These are phyloP conservation scores for Phrynocephalus versicolor DNA, from an alignment of 2,113 vertebrate species.

Conservation along the genomic window DNA sequence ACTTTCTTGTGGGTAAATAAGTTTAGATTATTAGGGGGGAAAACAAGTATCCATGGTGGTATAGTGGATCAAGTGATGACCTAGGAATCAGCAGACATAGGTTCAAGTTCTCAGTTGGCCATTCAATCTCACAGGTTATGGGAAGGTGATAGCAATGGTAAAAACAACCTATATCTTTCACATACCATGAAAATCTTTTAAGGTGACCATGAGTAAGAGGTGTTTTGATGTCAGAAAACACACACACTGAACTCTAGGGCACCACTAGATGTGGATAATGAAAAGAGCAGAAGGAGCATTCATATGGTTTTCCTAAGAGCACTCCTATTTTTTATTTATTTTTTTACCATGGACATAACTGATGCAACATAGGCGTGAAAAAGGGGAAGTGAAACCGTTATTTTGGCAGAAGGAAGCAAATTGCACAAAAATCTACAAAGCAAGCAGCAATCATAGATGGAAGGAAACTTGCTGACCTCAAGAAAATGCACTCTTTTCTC, in stretches of 20 bases:
- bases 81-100: too few relatives aligned
- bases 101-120: too few relatives aligned
- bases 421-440: not conserved
- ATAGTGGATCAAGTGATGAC: too few relatives aligned
- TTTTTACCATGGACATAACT: not conserved
- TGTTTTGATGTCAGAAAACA: too few relatives aligned
- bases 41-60: not conserved
- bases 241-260: not conserved
- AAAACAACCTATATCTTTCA: too few relatives aligned
- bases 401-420: not conserved
- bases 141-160: too few relatives aligned
- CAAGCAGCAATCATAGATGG: not conserved
- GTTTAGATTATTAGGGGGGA: not conserved
- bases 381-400: not conserved
- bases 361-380: not conserved
- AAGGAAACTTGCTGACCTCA: conserved; percentile 40
- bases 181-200: too few relatives aligned
- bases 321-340: too few relatives aligned
- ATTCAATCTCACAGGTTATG: too few relatives aligned
- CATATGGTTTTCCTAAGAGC: too few relatives aligned
- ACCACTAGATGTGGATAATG: not conserved
- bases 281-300: too few relatives aligned
- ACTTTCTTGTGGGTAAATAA: not conserved
- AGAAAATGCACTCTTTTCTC: conserved; percentile 40
- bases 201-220: too few relatives aligned